Evolutionary conservation across 64 coral and sea anemone genomes (phyloP).

Genomic region (Montipora efflorescens): DNA sequence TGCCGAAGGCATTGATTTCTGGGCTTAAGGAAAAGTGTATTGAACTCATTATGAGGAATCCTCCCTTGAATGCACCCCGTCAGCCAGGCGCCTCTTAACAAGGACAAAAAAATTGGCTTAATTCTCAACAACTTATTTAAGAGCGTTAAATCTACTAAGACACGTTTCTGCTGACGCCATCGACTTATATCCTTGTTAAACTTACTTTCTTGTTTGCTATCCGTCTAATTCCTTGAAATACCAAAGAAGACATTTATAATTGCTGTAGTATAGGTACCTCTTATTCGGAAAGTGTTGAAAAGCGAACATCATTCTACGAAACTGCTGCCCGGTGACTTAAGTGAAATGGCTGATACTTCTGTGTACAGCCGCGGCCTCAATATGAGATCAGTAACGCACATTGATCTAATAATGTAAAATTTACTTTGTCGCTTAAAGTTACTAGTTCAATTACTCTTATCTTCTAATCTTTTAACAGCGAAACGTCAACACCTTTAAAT

Average conservation of each 20-base stretch:
- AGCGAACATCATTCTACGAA: not conserved
- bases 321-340: not conserved
- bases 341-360: not conserved
- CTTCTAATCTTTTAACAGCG: constrained; percentile 25
- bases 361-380: not conserved
- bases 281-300: not conserved
- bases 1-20: not conserved
- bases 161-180: constrained; percentile 18
- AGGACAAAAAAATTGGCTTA: constrained; percentile 57
- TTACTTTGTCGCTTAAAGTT: constrained; percentile 47
- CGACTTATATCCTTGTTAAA: constrained; percentile 39
- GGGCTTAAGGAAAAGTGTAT: constrained; percentile 18
- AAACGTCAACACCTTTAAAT: constrained; percentile 39
- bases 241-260: not conserved
- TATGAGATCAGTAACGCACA: not conserved
- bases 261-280: not conserved
- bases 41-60: constrained; percentile 67
- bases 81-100: constrained; percentile 28
- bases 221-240: not conserved
- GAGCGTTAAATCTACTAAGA: constrained; percentile 28
- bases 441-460: constrained; percentile 47
- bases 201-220: not conserved
- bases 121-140: constrained; percentile 41
- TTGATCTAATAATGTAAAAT: constrained; percentile 21
- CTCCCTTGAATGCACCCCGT: constrained; percentile 32